Conservation (phyloP, 2,113 vertebrate genomes). For the Aleadryas rufinucha region DNA sequence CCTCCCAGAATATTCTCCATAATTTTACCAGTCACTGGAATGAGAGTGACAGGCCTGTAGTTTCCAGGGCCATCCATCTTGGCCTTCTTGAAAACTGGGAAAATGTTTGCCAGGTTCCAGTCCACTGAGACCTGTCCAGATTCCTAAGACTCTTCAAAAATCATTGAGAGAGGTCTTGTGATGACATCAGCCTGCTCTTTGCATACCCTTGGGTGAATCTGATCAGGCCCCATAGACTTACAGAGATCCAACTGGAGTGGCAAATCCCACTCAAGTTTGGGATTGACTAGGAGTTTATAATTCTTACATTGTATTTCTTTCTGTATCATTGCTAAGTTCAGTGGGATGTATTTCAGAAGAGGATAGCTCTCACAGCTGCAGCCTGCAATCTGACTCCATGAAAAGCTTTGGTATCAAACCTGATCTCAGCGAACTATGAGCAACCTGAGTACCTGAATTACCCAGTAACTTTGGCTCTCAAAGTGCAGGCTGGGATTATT, state of each 20-base stretch:
- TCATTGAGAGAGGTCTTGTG: not conserved
- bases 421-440: not conserved
- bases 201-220: not conserved
- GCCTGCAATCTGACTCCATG: not conserved
- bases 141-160: not conserved
- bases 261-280: not conserved
- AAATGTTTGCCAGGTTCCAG: not conserved
- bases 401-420: not conserved
- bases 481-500: not conserved
- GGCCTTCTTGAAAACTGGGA: not conserved
- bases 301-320: not conserved
- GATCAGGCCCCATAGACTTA: not conserved
- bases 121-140: not conserved
- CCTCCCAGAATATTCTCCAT: not conserved
- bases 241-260: not conserved
- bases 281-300: not conserved
- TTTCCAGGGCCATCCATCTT: not conserved
- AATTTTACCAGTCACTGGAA: not conserved
- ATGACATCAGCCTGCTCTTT: not conserved
- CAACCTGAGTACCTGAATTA: not conserved
- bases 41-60: not conserved
- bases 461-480: not conserved
- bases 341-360: not conserved
- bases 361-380: not conserved
- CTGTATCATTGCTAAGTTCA: not conserved